Evolutionary conservation across 1,140 invertebrate species (phyloP).

Genomic region (Venturia canescens): DNA sequence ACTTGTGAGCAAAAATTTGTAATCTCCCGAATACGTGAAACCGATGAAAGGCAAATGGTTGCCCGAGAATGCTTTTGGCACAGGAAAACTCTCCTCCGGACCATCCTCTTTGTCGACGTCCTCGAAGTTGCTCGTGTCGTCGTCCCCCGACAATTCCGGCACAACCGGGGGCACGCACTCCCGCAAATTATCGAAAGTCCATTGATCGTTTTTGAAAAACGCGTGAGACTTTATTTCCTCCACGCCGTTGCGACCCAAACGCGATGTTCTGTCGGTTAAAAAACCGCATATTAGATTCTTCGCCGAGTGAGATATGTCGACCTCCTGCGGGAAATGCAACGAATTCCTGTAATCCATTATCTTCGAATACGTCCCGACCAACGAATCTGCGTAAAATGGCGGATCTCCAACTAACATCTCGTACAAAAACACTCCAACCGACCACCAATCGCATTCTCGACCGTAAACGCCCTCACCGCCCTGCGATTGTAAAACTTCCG

Average conservation of each 20-base stretch:
- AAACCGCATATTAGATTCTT: slow-evolving; percentile 96
- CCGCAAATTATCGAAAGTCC: slow-evolving; percentile 97
- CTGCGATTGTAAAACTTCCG: slow-evolving; percentile 98
- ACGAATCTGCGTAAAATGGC: slow-evolving; percentile 98
- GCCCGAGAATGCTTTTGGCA: slow-evolving; percentile 97
- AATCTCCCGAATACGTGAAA: slow-evolving; percentile 97
- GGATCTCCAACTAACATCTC: slow-evolving; percentile 99
- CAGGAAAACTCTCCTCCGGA: slow-evolving; percentile 93
- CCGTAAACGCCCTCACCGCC: slow-evolving; percentile 97
- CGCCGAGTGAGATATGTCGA: slow-evolving; percentile 93
- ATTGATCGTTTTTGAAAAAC: slow-evolving; percentile 98
- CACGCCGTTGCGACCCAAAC: slow-evolving; percentile 95
- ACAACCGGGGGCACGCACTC: slow-evolving; percentile 97
- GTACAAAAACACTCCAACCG: slow-evolving; percentile 98
- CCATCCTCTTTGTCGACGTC: slow-evolving; percentile 96
- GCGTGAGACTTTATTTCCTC: slow-evolving; percentile 96
- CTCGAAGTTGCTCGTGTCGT: slow-evolving; percentile 99
- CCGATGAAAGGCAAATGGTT: slow-evolving; percentile 99
- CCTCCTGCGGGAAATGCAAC: slow-evolving; percentile 95
- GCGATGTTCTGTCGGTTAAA: slow-evolving; percentile 92
- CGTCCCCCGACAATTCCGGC: slow-evolving; percentile 95
- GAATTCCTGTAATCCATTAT: slow-evolving; percentile 99
- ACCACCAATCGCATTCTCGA: slow-evolving; percentile 99
- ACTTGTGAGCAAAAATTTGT: slow-evolving; percentile 79
- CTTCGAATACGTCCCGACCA: slow-evolving; percentile 98